These are phyloP conservation scores for Rhinophrynus dorsalis DNA, from an alignment of 2,797 vertebrate species.

Conservation along the genomic window DNA sequence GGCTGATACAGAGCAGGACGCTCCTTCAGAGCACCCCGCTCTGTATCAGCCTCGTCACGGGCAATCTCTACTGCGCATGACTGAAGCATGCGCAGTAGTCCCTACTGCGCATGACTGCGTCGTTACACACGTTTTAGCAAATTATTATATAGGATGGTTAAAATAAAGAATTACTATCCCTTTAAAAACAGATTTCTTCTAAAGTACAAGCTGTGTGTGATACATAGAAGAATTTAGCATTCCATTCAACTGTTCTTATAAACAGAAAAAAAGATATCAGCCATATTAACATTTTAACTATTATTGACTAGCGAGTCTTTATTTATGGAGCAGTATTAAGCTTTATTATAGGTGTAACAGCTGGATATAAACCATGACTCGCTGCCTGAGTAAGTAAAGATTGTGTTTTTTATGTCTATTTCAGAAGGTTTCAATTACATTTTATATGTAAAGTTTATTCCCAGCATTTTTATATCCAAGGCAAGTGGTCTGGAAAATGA, in stretches of 20 bases:
- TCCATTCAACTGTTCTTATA: neutral
- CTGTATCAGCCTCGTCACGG: no score
- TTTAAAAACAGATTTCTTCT: no score
- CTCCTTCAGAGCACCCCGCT: no score
- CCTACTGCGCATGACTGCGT: no score
- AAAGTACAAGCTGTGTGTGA: neutral
- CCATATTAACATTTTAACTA: conserved; percentile 18
- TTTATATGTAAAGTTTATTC: conserved; percentile 22
- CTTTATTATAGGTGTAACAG: conserved; percentile 43
- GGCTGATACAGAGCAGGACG: no score
- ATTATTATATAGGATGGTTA: no score
- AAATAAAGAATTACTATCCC: no score
- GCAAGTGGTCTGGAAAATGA: conserved; percentile 14
- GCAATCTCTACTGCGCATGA: no score
- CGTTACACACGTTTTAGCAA: no score
- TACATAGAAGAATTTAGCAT: neutral
- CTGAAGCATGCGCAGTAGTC: no score
- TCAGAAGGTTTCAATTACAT: conserved; percentile 7
- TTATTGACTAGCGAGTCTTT: conserved; percentile 25
- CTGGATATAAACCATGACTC: conserved; percentile 26
- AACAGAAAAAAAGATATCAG: conserved; percentile 39
- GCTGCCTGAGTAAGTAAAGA: conserved; percentile 38
- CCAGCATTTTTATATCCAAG: conserved; percentile 20
- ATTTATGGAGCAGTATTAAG: conserved; percentile 42
- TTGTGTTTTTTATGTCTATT: conserved; percentile 24